Evolutionary conservation across 2,888 invertebrate genomes (phyloP), one percentile per base, ranked within the genome.

Genomic region (Calliopum simillimum): DNA sequence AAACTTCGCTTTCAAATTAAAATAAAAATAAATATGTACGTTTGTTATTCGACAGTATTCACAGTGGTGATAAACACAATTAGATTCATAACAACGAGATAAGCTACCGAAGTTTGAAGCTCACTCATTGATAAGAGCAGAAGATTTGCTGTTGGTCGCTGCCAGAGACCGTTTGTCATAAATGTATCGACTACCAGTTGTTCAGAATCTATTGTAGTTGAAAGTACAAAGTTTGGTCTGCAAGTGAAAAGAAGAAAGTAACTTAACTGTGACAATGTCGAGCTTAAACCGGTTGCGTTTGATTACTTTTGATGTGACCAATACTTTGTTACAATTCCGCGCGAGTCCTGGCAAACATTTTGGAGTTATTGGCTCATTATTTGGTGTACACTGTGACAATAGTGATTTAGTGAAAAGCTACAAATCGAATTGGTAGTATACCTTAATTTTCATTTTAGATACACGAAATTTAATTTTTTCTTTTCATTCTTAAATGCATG

Each of bases 241-340:
- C 4, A 4, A 19, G 21, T 8, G 11, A 11, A 16, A 33, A 33
- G 4, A 33, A 33, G 6, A 33, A 33, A 33, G 8, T 33, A 33
- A 25, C 25, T 25, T 33, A 55, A 21, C 21, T 6, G 21, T n/a
- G 16, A 67, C 44, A 14, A 77, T 71, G 78, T 82, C 82, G 80
- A 81, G 82, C 74, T 76, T 86, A 53, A 80, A 80, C 62, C 82
- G 84, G 64, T 83, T 86, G 71, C 82, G 86, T 53, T 76, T 94
- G 77, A 89, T 97, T 65, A 97, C 97, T 13, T 95, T 97, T 84
- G 97, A 97, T 86, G 92, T 94, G 67, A 96, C 95, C 14, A 94
- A 94, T 77, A 97, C 97, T 0, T 85, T 97, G 55, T 85, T 97
- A 46, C 89, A 91, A 78, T 93, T 94, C 79, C 89, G 90, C 62